phyloP scores from a whole-genome alignment of 2,113 vertebrate genomes.

The Eonycteris spelaea region DNA sequence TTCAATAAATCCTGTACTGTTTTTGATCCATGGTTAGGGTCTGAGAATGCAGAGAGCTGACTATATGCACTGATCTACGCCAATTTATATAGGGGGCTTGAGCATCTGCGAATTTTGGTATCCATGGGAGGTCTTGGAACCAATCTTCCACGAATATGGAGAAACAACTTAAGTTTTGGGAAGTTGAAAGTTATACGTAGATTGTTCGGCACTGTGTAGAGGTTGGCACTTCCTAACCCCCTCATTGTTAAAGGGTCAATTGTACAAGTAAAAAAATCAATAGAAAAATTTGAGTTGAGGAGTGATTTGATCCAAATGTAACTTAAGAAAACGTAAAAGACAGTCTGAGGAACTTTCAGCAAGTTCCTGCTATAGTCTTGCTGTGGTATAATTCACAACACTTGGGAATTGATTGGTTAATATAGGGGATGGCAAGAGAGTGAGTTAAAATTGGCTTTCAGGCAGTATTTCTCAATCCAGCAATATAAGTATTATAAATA shows the following conservation, averaged over 20 bases:
- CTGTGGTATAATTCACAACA: not conserved
- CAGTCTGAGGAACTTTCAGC: not conserved
- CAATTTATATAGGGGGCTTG: not conserved
- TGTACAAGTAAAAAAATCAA: not conserved
- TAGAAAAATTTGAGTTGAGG: not conserved
- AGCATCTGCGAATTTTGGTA: not conserved
- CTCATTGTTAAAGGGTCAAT: not conserved
- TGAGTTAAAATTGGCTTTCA: not conserved
- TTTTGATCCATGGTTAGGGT: not conserved
- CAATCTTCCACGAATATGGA: not conserved
- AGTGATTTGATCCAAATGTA: not conserved
- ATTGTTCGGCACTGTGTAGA: not conserved
- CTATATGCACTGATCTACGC: not conserved
- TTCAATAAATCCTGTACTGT: not conserved
- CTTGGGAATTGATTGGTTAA: not conserved
- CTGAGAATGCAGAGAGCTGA: not conserved
- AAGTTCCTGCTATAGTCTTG: not conserved
- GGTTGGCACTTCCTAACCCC: not conserved
- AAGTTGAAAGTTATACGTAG: not conserved
- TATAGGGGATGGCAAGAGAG: not conserved
- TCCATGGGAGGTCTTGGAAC: not conserved
- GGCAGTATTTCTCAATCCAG: not conserved
- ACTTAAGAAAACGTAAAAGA: not conserved
- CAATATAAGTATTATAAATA: not conserved
- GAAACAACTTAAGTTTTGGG: not conserved